Evolutionary conservation across 2,888 invertebrate genomes (phyloP).

Genomic region (Trachelus tabidus): DNA sequence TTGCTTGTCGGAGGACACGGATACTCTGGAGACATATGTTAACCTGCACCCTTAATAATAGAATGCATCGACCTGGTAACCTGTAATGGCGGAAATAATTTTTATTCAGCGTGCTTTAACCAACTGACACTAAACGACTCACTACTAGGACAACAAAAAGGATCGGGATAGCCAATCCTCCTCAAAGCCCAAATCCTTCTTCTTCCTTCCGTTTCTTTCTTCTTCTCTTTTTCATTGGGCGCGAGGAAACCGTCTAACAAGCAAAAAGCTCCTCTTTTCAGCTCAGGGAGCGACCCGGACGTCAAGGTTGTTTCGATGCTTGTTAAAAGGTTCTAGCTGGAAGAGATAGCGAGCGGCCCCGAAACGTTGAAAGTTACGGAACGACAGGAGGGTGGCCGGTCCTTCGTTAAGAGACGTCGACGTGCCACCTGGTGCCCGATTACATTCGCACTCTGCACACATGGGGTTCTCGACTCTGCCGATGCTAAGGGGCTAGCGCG

Average conservation of each 20-base stretch:
- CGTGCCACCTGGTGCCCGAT: slow-evolving; percentile 63
- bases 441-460: slow-evolving; percentile 52
- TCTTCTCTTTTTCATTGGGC: slow-evolving; percentile 20
- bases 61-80: too few species aligned
- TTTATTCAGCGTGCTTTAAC: too few species aligned
- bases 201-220: too few species aligned
- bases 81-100: too few species aligned
- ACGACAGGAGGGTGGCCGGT: slow-evolving; percentile 39
- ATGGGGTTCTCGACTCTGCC: slow-evolving; percentile 39
- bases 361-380: slow-evolving; percentile 23
- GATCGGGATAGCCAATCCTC: slow-evolving; percentile 2
- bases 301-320: slow-evolving; percentile 46
- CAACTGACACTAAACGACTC: too few species aligned
- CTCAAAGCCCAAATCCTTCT: slow-evolving; percentile 31
- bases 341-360: slow-evolving; percentile 10
- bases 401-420: slow-evolving; percentile 62
- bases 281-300: slow-evolving; percentile 20
- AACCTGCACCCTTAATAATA: too few species aligned
- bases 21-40: too few species aligned
- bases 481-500: slow-evolving; percentile 37
- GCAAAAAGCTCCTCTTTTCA: slow-evolving; percentile 45
- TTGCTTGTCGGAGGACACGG: too few species aligned
- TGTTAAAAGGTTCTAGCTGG: slow-evolving; percentile 45
- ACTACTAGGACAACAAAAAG: too few species aligned
- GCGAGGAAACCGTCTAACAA: slow-evolving; percentile 56